Conservation (phyloP, 2,113 vertebrate species). For the Empidonax alnorum region DNA sequence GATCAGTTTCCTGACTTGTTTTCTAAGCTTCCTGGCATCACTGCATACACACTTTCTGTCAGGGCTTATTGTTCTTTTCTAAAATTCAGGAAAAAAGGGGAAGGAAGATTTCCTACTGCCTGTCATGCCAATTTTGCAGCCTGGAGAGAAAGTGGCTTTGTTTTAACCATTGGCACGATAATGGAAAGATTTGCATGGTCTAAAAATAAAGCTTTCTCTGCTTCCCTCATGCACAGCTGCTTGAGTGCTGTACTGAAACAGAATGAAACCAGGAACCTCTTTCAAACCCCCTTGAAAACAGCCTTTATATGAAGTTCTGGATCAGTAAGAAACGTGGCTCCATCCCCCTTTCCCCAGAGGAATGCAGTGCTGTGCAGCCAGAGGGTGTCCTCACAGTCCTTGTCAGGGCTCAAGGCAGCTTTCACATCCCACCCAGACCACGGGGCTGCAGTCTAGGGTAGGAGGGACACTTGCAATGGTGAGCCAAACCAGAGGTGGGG, state of each 20-base stretch:
- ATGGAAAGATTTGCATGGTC: background rate
- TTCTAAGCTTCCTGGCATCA: background rate
- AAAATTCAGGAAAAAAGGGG: background rate
- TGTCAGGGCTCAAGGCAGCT: background rate
- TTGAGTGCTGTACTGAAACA: background rate
- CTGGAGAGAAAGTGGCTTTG: background rate
- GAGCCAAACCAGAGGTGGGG: background rate
- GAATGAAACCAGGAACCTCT: rapidly evolving
- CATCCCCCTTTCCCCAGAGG: background rate
- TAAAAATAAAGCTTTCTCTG: background rate
- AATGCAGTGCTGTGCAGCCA: background rate
- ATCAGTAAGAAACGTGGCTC: background rate
- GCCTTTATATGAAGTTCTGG: background rate
- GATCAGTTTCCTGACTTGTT: background rate
- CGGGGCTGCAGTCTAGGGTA: background rate
- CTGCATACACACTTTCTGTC: background rate
- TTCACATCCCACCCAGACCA: background rate
- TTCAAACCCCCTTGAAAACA: background rate
- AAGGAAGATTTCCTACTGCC: background rate
- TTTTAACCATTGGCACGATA: background rate
- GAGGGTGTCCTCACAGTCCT: background rate
- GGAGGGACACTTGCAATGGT: background rate
- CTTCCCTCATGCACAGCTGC: background rate
- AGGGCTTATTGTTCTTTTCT: background rate
- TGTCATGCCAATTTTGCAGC: background rate